A percentile compares a stretch with the other conserved stretches of the same genome.
Conservation (phyloP, 2,888 invertebrate genomes). For the Papilio demoleus region DNA sequence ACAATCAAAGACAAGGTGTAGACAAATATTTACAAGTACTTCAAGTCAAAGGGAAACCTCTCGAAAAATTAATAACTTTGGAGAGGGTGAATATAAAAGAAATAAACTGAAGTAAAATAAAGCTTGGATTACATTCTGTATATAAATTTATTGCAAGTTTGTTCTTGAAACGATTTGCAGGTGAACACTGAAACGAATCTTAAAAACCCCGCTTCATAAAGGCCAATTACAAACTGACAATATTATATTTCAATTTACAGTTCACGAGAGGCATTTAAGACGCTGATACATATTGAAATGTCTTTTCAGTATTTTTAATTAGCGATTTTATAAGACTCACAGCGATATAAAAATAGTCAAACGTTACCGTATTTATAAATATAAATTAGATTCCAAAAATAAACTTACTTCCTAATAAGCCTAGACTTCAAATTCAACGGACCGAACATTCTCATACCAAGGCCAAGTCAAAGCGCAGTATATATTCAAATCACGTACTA, state of each 20-base stretch:
- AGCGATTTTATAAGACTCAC: no score
- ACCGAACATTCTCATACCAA: conserved; percentile 14
- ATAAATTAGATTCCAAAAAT: no score
- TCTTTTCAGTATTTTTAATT: no score
- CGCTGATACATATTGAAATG: no score
- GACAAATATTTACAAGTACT: conserved; percentile 20
- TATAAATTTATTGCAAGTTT: background rate
- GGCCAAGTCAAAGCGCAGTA: background rate
- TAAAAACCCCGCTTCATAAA: no score
- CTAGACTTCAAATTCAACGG: conserved; percentile 1
- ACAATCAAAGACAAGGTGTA: conserved; percentile 19
- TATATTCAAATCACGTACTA: background rate
- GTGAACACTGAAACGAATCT: no score
- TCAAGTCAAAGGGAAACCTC: conserved; percentile 21
- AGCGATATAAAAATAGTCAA: no score
- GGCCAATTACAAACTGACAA: no score
- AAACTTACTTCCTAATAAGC: background rate
- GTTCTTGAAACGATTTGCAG: no score
- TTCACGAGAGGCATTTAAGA: no score
- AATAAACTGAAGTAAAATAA: conserved; percentile 9
- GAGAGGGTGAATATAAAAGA: conserved; percentile 23
- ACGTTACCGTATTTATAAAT: no score
- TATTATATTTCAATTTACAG: no score
- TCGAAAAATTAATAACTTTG: conserved; percentile 4
- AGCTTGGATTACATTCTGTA: background rate